Percentiles rank a stretch among this genome's conserved stretches.
Conservation (phyloP, 2,113 vertebrate genomes). For the Psephotus haematonotus region DNA sequence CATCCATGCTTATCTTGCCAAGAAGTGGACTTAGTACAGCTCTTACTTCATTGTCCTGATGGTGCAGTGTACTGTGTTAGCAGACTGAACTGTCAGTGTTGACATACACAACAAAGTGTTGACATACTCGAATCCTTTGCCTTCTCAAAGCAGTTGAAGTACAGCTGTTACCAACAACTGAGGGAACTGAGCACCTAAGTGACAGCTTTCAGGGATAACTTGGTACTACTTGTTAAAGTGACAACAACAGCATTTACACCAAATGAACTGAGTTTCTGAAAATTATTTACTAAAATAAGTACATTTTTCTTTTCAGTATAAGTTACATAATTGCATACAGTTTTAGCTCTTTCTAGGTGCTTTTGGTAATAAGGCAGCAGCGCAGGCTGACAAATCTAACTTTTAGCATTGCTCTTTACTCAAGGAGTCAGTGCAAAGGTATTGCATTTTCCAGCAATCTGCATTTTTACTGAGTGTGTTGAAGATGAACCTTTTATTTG, state of each 20-base stretch:
- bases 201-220: background rate
- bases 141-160: background rate
- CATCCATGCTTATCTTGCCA: background rate
- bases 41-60: background rate
- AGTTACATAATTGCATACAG: conserved; percentile 72
- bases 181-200: background rate
- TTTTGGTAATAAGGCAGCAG: conserved; percentile 72
- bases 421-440: conserved; percentile 20
- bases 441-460: conserved; percentile 14
- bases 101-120: background rate
- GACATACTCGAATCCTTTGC: background rate
- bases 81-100: background rate
- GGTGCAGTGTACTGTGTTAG: background rate
- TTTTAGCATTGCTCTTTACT: conserved; percentile 1
- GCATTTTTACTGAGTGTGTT: conserved; percentile 26
- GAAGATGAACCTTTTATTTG: conserved; percentile 10
- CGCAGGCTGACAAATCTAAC: background rate
- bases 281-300: conserved; percentile 67
- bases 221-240: background rate
- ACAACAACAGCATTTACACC: background rate
- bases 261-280: conserved; percentile 8
- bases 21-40: background rate
- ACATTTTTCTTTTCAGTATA: conserved; percentile 49
- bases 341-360: conserved; percentile 62
- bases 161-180: background rate